Conservation (phyloP, 2,113 vertebrate genomes). For the Myotis lucifugus region DNA sequence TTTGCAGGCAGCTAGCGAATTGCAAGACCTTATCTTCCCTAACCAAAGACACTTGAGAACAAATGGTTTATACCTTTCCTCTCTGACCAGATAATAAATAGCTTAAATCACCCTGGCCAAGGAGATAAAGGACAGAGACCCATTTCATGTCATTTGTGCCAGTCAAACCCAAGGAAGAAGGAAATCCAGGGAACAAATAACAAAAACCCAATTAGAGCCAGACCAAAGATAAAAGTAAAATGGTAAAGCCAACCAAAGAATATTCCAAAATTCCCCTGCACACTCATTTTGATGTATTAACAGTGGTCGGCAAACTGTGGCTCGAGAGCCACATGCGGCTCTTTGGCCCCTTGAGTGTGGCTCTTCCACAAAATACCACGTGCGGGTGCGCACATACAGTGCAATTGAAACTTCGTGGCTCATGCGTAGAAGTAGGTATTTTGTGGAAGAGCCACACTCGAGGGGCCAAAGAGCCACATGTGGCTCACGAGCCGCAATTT, state of each 20-base stretch:
- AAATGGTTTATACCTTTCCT: background rate
- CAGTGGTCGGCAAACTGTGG: too few species aligned
- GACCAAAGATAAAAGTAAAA: background rate
- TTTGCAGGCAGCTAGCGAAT: background rate
- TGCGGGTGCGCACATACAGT: too few species aligned
- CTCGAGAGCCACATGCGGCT: too few species aligned
- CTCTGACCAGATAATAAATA: background rate
- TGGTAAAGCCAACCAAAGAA: background rate
- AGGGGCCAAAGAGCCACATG: too few species aligned
- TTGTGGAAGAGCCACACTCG: too few species aligned
- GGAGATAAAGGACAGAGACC: background rate
- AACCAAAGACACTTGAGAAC: background rate
- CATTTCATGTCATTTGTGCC: background rate
- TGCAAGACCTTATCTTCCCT: background rate
- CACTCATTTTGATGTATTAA: background rate
- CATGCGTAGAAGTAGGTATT: too few species aligned
- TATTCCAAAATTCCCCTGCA: background rate
- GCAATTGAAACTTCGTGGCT: too few species aligned
- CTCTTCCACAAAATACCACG: too few species aligned
- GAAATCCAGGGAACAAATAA: background rate
- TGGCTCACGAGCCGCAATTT: too few species aligned
- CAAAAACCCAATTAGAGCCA: background rate
- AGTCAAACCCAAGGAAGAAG: background rate
- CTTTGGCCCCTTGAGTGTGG: too few species aligned
- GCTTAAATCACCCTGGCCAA: background rate